These are phyloP conservation scores for Rhineura floridana DNA, from an alignment of 2,113 vertebrate genomes.

Conservation along the genomic window DNA sequence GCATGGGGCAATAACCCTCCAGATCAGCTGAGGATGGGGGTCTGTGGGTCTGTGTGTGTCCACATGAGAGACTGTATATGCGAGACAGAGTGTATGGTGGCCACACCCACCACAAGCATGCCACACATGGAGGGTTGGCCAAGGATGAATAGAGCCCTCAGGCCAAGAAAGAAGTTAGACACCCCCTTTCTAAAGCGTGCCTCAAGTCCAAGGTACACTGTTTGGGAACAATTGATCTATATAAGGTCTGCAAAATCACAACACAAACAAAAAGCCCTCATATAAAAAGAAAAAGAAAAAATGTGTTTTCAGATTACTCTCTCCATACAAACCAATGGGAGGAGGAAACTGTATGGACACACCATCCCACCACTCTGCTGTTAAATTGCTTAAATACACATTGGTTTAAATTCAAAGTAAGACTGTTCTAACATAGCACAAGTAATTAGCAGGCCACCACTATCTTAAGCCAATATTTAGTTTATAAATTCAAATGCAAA, in stretches of 20 bases:
- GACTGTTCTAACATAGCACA: slow-evolving; percentile 14
- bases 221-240: not conserved
- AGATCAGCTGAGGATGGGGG: too few relatives aligned
- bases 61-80: too few relatives aligned
- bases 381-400: not conserved
- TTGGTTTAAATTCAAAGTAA: not conserved
- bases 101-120: too few relatives aligned
- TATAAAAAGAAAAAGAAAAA: not conserved
- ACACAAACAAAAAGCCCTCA: not conserved
- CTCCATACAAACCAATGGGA: slow-evolving; percentile 29
- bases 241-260: not conserved
- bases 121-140: too few relatives aligned
- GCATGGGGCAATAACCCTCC: too few relatives aligned
- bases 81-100: too few relatives aligned
- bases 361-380: not conserved
- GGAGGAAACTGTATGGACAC: not conserved
- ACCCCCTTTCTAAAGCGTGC: not conserved
- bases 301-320: slow-evolving; percentile 13
- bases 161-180: too few relatives aligned
- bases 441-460: not conserved
- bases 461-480: slow-evolving; percentile 9
- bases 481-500: not conserved
- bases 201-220: not conserved
- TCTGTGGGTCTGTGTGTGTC: too few relatives aligned
- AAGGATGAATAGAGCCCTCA: too few relatives aligned